A percentile compares a stretch with the other conserved stretches of the same genome.
These are phyloP conservation scores for Machimus rusticus DNA, from an alignment of 2,888 invertebrate genomes.

Conservation along the genomic window DNA sequence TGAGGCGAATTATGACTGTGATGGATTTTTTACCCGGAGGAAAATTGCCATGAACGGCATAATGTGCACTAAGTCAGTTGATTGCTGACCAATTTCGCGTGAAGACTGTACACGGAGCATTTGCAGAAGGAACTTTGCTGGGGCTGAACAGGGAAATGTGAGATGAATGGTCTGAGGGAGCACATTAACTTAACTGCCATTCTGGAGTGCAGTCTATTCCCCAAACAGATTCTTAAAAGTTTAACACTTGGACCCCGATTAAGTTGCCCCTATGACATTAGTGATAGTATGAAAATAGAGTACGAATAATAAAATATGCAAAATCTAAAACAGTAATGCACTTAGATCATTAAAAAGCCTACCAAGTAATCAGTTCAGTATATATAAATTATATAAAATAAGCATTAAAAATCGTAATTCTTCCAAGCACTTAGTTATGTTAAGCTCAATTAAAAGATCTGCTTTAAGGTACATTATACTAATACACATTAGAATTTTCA, in stretches of 20 bases:
- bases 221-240: not conserved
- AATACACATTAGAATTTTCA: no score
- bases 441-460: no score
- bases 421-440: no score
- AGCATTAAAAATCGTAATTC: no score
- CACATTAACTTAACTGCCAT: not conserved
- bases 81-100: not conserved
- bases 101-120: not conserved
- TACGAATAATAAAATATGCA: no score
- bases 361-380: no score
- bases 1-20: not conserved
- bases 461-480: no score
- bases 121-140: not conserved
- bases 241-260: not conserved
- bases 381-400: no score
- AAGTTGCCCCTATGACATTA: not conserved
- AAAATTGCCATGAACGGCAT: slow-evolving; percentile 7
- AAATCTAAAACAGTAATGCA: no score
- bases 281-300: no score
- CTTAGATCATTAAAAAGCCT: no score
- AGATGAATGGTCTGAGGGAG: not conserved
- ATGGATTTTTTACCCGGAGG: slow-evolving; percentile 8
- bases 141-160: not conserved
- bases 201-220: not conserved
- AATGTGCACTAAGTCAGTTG: slow-evolving; percentile 3